Evolutionary conservation across 2,888 invertebrate genomes (phyloP).

Genomic region (Ectropis crepuscularia): DNA sequence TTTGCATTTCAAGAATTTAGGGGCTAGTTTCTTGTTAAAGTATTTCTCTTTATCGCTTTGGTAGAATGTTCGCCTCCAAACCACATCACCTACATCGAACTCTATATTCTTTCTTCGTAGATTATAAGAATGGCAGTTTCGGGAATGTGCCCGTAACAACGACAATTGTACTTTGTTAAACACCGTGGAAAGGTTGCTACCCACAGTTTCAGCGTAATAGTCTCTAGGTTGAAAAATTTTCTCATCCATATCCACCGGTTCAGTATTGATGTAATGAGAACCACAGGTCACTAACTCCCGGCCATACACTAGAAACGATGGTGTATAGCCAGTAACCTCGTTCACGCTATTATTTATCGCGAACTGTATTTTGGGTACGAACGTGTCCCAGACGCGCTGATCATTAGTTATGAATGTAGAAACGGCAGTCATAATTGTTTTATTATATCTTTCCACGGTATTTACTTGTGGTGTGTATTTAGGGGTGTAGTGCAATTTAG

Average conservation of each 20-base stretch:
- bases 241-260: constrained; percentile 24
- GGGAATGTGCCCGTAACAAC: constrained; percentile 27
- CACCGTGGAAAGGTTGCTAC: constrained; percentile 7
- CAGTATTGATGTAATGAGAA: constrained; percentile 27
- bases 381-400: constrained; percentile 28
- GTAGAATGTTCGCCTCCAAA: constrained; percentile 29
- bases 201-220: constrained; percentile 29
- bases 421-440: constrained; percentile 38
- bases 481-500: constrained; percentile 37
- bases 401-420: constrained; percentile 23
- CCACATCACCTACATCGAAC: constrained; percentile 37
- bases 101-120: constrained; percentile 32
- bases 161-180: constrained; percentile 33
- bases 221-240: constrained; percentile 36
- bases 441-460: constrained; percentile 41
- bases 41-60: constrained; percentile 38
- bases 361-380: constrained; percentile 39
- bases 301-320: constrained; percentile 39
- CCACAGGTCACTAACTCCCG: constrained; percentile 25
- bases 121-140: constrained; percentile 33
- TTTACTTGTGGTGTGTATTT: constrained; percentile 29
- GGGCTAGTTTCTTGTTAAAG: constrained; percentile 42
- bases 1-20: constrained; percentile 37
- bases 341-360: constrained; percentile 42
- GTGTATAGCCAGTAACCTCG: constrained; percentile 40